Evolutionary conservation across 1,140 invertebrate species (phyloP).

Genomic region (Zaprionus lachaisei): DNA sequence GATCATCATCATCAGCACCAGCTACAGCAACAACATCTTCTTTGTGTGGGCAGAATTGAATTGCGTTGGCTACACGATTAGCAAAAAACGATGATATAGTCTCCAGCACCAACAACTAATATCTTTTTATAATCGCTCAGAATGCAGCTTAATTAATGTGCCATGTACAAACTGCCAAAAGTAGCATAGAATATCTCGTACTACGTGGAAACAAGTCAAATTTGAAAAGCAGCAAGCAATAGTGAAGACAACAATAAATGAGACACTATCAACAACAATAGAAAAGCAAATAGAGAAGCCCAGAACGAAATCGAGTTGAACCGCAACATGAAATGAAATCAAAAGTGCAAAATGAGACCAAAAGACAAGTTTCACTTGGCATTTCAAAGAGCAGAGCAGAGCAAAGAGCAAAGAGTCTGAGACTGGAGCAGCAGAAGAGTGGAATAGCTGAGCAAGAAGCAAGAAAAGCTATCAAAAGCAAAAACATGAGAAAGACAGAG

Average conservation of each 20-base stretch:
- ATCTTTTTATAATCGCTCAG: conserved; percentile 3
- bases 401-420: conserved; percentile 16
- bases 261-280: conserved; percentile 35
- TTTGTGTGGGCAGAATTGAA: conserved; percentile 54
- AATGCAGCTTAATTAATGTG: conserved; percentile 71
- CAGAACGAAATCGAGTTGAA: conserved; percentile 54
- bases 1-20: conserved; percentile 56
- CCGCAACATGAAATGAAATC: conserved; percentile 75
- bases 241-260: conserved; percentile 55
- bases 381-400: neutral
- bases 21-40: conserved; percentile 42
- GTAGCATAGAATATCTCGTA: conserved; percentile 43
- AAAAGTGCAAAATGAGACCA: conserved; percentile 80
- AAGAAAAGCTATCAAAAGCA: neutral
- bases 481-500: neutral
- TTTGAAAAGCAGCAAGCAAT: conserved; percentile 53
- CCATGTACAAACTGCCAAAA: conserved; percentile 49
- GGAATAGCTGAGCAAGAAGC: conserved; percentile 10
- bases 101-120: neutral
- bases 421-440: neutral
- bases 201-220: conserved; percentile 16
- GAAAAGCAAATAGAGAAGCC: conserved; percentile 20
- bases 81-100: conserved; percentile 11
- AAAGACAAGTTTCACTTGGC: conserved; percentile 56
- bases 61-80: conserved; percentile 14